Evolutionary conservation across 2,113 vertebrate species (phyloP), one percentile per base, ranked within the genome.

Genomic region (Clarias magur): DNA sequence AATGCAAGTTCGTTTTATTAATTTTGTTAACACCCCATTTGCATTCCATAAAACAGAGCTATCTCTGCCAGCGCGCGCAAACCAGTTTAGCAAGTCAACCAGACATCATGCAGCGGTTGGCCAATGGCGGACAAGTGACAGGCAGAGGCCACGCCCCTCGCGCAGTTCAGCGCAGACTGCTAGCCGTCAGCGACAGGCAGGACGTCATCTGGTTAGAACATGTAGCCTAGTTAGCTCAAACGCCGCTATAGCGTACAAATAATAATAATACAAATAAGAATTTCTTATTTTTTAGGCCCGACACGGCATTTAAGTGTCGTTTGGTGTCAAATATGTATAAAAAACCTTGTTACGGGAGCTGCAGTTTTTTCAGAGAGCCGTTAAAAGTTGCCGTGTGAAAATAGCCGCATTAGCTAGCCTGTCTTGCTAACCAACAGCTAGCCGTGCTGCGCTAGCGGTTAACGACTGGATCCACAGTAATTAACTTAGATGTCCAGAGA

Each of bases 181-280:
- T 87, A 89, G 62, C 73, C 86, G 88, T 90, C 89, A 90, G 89
- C 91, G 89, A 86, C 85, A 84, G 91, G 88, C 91, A 91, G 91
- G 93, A 95, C 95, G 95, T 96, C 95, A 95, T 94, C 92, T 90
- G 92, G 88, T 84, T 94, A 86, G 92, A 93, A 92, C 92, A 90
- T 91, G 86, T 88, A 89, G 85, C 89, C 91, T 94, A 93, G 94
- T 93, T 93, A 94, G 94, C 94, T 70, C 10, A 30, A 53, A 67
- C 65, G 34, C 75, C 59, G 88, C 91, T 90, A 91, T 92, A 93
- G 93, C 93, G 90, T 75, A 75, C 84, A 25, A 78, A 75, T 82
- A 48, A 48, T 8, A 48, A 48, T 8, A 48, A 54, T 85, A 85
- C 82, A 84, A 67, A 88, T 79, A 87, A 63, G 87, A 82, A 88